Evolutionary conservation across 2,888 invertebrate species (phyloP).

Genomic region (Melikaiella ostensackeni): DNA sequence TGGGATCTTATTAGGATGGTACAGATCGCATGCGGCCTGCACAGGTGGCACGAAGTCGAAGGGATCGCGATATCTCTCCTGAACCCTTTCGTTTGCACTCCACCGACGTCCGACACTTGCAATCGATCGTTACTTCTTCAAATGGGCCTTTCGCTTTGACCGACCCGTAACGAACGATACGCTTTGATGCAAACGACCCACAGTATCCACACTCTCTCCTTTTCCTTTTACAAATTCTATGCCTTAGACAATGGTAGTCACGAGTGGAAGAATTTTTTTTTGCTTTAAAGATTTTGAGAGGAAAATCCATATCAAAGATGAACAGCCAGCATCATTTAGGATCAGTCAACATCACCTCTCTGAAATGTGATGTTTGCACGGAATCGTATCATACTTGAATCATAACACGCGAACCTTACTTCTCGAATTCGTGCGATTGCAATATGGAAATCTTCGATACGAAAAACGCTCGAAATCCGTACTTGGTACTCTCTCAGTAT

Average conservation of each 20-base stretch:
- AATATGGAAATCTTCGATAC: no score
- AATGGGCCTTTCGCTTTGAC: slow-evolving; percentile 10
- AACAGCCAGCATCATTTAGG: neutral
- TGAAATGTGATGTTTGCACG: no score
- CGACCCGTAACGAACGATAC: slow-evolving; percentile 4
- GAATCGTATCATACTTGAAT: no score
- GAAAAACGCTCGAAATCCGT: no score
- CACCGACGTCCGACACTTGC: slow-evolving; percentile 18
- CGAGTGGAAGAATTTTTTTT: neutral
- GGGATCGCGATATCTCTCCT: slow-evolving; percentile 11
- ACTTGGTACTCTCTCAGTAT: no score
- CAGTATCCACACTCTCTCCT: neutral
- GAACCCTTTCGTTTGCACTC: slow-evolving; percentile 33
- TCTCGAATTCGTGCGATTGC: no score
- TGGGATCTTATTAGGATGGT: slow-evolving; percentile 38
- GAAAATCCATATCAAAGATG: no score
- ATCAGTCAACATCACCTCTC: neutral
- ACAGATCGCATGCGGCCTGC: slow-evolving; percentile 25
- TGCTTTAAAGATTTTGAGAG: neutral
- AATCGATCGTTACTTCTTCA: slow-evolving; percentile 35
- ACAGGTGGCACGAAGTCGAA: slow-evolving; percentile 33
- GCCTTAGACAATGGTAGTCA: neutral
- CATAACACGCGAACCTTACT: no score
- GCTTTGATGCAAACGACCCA: slow-evolving; percentile 17
- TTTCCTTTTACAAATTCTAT: neutral